Conservation (phyloP, 1,140 invertebrate species). For the Eulimnadia texana region DNA sequence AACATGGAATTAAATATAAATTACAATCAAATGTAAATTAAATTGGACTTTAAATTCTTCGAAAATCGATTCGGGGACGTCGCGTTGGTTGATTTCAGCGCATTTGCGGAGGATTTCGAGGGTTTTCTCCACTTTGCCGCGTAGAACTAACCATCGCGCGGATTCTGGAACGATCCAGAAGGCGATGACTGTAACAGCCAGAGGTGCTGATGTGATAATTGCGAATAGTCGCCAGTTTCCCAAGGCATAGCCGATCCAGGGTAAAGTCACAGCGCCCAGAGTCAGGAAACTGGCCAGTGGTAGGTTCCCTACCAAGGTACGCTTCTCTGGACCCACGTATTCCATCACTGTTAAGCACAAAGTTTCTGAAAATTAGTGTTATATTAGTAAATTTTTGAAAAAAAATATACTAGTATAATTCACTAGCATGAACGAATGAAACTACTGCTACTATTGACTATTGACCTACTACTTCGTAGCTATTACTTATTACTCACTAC, state of each 20-base stretch:
- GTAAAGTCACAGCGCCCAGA: conserved; percentile 53
- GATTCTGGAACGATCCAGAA: conserved; percentile 34
- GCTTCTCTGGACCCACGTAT: conserved; percentile 72
- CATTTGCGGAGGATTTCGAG: conserved; percentile 60
- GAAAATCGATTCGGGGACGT: conserved; percentile 53
- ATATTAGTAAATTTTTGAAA: too few relatives aligned
- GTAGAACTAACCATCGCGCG: conserved; percentile 56
- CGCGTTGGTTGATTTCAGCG: conserved; percentile 57
- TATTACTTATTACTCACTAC: too few relatives aligned
- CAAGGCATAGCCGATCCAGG: conserved; percentile 63
- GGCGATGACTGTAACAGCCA: conserved; percentile 48
- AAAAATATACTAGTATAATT: too few relatives aligned
- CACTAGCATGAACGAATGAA: conserved; percentile 11
- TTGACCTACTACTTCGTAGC: not conserved
- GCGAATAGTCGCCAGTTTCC: conserved; percentile 59
- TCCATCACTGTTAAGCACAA: conserved; percentile 49
- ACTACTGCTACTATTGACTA: conserved; percentile 4
- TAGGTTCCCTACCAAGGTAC: conserved; percentile 45
- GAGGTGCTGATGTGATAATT: conserved; percentile 54
- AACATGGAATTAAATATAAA: not conserved
- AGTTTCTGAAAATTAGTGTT: too few relatives aligned
- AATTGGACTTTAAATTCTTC: conserved; percentile 47
- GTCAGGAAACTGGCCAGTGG: conserved; percentile 75
- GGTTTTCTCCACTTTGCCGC: conserved; percentile 61
- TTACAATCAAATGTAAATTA: not conserved